Conservation (phyloP, 1,140 invertebrate genomes). For the Plectus sambesii region DNA sequence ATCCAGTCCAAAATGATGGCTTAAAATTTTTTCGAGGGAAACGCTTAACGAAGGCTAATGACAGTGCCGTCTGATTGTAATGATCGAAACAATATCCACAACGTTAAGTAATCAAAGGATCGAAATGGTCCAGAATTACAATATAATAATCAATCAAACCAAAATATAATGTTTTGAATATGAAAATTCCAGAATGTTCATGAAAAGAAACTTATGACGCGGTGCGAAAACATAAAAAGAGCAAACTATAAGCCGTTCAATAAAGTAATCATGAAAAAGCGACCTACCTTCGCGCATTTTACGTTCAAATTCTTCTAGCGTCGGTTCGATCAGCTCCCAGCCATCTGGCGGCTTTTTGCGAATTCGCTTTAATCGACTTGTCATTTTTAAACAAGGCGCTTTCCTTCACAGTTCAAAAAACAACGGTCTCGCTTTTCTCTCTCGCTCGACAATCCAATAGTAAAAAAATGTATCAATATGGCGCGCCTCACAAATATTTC, state of each 20-base stretch:
- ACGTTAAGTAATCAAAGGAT: slow-evolving; percentile 14
- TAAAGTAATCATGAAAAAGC: background rate
- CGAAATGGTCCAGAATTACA: slow-evolving; percentile 15
- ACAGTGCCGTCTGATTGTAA: too few species aligned
- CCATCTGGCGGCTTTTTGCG: slow-evolving; percentile 80
- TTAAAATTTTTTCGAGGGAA: too few species aligned
- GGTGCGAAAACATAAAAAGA: background rate
- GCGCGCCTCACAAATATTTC: too few species aligned
- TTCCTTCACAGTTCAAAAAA: too few species aligned
- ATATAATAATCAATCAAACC: background rate
- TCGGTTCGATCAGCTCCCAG: slow-evolving; percentile 97
- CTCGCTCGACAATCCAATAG: too few species aligned
- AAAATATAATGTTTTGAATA: background rate
- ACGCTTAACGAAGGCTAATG: too few species aligned
- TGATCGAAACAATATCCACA: too few species aligned
- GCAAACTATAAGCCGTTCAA: background rate
- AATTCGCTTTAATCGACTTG: too few species aligned
- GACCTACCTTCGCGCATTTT: slow-evolving; percentile 93
- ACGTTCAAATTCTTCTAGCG: slow-evolving; percentile 87
- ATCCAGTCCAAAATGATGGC: too few species aligned
- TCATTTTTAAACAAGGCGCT: too few species aligned
- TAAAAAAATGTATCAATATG: too few species aligned
- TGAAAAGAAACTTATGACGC: background rate
- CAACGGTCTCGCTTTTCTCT: too few species aligned
- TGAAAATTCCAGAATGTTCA: background rate